Evolutionary conservation across 1,140 invertebrate genomes (phyloP).

Genomic region (Sycobia sp.): DNA sequence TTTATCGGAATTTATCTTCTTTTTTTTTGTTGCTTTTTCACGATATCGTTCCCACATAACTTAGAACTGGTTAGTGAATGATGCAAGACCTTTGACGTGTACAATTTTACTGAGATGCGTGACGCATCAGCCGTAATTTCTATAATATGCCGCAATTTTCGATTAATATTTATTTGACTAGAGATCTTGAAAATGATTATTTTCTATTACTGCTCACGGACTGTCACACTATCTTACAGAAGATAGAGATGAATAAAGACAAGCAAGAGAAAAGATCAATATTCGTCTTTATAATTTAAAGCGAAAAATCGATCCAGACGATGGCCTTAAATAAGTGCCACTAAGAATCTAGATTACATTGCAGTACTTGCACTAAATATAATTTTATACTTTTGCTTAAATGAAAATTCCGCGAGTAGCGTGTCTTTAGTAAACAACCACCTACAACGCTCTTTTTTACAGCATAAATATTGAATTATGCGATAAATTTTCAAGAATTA

Average conservation of each 20-base stretch:
- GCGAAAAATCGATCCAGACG: slow-evolving; percentile 25
- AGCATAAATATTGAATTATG: no score
- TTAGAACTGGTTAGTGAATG: neutral
- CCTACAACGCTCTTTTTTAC: no score
- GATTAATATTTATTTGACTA: neutral
- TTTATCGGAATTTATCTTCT: slow-evolving; percentile 23
- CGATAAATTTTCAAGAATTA: no score
- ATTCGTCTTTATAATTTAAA: slow-evolving; percentile 26
- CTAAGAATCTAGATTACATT: slow-evolving; percentile 17
- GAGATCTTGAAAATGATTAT: neutral
- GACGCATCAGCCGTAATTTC: neutral
- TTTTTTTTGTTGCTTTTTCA: slow-evolving; percentile 3
- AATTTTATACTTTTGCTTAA: no score
- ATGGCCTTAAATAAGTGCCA: slow-evolving; percentile 15
- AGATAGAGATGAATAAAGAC: neutral
- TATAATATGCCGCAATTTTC: neutral
- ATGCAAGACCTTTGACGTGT: neutral
- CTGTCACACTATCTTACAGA: neutral
- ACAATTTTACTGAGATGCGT: slow-evolving; percentile 5
- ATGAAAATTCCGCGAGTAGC: no score
- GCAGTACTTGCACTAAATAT: neutral
- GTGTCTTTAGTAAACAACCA: no score
- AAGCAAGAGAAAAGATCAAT: slow-evolving; percentile 15
- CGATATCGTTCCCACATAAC: neutral
- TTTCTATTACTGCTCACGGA: neutral